Evolutionary conservation across 2,113 vertebrate genomes (phyloP).

Genomic region (Mormyrus iriodes): DNA sequence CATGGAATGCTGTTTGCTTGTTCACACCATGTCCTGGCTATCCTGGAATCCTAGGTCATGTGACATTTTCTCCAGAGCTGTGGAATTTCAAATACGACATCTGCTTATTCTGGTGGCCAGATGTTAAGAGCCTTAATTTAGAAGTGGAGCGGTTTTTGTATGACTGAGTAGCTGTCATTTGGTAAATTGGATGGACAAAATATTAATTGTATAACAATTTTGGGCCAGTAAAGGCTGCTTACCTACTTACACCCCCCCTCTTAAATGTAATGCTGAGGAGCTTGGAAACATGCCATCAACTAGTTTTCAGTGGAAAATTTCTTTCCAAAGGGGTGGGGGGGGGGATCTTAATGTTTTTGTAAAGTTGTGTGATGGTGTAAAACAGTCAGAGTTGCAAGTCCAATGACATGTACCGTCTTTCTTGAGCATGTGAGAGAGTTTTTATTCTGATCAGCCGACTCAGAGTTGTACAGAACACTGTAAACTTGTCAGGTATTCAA

Average conservation of each 20-base stretch:
- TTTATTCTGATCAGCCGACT: not conserved
- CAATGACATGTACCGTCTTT: not conserved
- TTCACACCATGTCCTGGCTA: conserved; percentile 57
- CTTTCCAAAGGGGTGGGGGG: not conserved
- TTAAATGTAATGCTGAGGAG: not conserved
- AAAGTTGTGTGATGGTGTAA: conserved; percentile 47
- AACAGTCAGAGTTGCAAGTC: not conserved
- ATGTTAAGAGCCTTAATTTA: conserved; percentile 91
- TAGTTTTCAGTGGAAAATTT: not conserved
- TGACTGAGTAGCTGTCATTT: conserved; percentile 80
- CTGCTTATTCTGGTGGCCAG: conserved; percentile 69
- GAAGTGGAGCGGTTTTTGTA: conserved; percentile 90
- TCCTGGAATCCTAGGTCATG: conserved; percentile 75
- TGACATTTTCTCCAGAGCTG: conserved; percentile 73
- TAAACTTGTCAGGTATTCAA: conserved; percentile 20
- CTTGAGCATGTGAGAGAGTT: conserved; percentile 4
- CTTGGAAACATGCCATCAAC: not conserved
- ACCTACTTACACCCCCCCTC: not conserved
- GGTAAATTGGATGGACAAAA: conserved; percentile 84
- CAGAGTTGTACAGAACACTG: conserved; percentile 1
- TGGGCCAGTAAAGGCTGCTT: conserved; percentile 46
- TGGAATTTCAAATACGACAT: conserved; percentile 82
- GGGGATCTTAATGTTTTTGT: conserved; percentile 32
- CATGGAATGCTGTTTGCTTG: conserved; percentile 78
- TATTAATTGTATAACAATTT: conserved; percentile 76